Evolutionary conservation across 1,140 invertebrate species (phyloP).

Genomic region (Doryteuthis pealeii): DNA sequence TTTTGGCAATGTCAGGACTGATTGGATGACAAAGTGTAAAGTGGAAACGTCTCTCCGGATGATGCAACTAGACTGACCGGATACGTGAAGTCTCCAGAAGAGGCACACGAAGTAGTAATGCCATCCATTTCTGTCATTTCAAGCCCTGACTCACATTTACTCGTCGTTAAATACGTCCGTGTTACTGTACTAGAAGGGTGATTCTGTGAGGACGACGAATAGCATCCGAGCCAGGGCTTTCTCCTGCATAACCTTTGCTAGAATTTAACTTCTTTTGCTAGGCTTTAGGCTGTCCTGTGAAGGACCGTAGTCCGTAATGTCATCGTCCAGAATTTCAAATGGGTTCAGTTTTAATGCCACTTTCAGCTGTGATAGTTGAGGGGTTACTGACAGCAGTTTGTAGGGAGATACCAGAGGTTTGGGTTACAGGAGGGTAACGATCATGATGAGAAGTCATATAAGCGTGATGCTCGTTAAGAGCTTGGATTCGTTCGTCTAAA

Average conservation of each 20-base stretch:
- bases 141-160: not conserved
- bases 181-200: not conserved
- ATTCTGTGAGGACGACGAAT: not conserved
- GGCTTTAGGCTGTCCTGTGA: not conserved
- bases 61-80: constrained; percentile 9
- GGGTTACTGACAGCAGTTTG: not conserved
- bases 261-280: not conserved
- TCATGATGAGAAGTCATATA: not conserved
- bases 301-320: not conserved
- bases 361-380: not conserved
- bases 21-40: constrained; percentile 4
- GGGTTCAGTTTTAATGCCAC: not conserved
- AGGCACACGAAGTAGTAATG: not conserved
- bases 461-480: not conserved
- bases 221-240: not conserved
- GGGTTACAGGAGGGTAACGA: not conserved
- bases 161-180: not conserved
- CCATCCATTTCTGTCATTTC: not conserved
- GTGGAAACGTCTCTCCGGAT: constrained; percentile 7
- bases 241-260: not conserved
- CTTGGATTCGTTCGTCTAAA: not conserved
- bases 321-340: constrained; percentile 11
- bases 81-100: not conserved
- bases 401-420: not conserved
- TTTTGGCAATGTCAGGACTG: not conserved